phyloP scores from a whole-genome alignment of 2,888 invertebrate genomes.

The Agrilus mali region DNA sequence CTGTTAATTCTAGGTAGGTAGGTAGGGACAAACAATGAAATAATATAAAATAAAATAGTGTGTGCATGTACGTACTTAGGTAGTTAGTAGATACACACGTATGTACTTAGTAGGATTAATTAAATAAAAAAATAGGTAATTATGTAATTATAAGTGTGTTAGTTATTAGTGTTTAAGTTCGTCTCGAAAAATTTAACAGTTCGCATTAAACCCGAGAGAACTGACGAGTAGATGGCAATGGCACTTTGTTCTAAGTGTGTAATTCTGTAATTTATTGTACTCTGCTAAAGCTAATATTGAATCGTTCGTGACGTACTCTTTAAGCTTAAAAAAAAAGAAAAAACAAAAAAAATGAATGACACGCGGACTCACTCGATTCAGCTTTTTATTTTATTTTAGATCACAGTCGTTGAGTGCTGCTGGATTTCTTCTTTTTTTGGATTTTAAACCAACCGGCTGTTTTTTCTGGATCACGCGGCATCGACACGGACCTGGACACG shows the following conservation, averaged over 20 bases:
- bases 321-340: no score
- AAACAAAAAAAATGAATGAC: no score
- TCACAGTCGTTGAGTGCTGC: constrained; percentile 27
- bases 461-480: constrained; percentile 59
- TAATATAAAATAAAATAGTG: no score
- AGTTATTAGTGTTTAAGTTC: constrained; percentile 15
- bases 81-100: no score
- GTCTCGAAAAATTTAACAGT: constrained; percentile 26
- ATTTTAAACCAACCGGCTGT: constrained; percentile 63
- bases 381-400: constrained; percentile 1
- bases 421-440: constrained; percentile 36
- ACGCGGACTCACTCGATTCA: not conserved
- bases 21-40: no score
- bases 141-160: not conserved
- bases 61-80: no score
- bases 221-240: constrained; percentile 20
- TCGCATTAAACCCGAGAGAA: constrained; percentile 27
- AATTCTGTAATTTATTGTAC: constrained; percentile 16
- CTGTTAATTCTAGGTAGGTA: no score
- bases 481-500: constrained; percentile 53
- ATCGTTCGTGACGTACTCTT: no score
- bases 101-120: no score
- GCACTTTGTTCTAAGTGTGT: constrained; percentile 7
- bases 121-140: no score
- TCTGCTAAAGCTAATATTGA: constrained; percentile 7